A percentile compares a stretch with the other conserved stretches of the same genome.
Conservation (phyloP, 2,113 vertebrate species). For the Ranitomeya imitator region DNA sequence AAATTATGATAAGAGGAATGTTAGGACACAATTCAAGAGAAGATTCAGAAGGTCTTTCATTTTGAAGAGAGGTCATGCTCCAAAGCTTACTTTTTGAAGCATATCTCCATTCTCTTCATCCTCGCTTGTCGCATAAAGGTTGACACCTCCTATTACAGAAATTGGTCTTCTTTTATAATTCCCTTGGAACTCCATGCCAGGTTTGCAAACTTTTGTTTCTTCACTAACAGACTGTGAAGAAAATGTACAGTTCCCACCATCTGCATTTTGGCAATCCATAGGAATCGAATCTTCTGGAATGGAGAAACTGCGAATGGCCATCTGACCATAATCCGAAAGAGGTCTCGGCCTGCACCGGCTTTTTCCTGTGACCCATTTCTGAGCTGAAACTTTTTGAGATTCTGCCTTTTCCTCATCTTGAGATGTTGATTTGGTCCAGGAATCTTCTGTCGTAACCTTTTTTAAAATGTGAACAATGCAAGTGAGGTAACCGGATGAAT, state of each 20-base stretch:
- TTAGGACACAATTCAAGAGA: conserved; percentile 34
- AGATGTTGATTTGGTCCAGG: conserved; percentile 68
- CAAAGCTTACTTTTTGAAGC: conserved; percentile 86
- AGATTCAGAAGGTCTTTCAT: conserved; percentile 29
- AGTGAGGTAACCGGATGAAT: conserved; percentile 62
- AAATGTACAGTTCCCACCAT: conserved; percentile 61
- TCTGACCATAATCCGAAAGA: conserved; percentile 90
- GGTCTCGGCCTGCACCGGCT: conserved; percentile 80
- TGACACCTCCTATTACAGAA: conserved; percentile 85
- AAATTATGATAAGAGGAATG: background rate
- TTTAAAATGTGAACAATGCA: conserved; percentile 79
- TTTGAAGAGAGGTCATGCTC: conserved; percentile 60
- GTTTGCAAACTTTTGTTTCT: conserved; percentile 53
- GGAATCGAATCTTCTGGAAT: conserved; percentile 85
- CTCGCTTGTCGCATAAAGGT: conserved; percentile 74
- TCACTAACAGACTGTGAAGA: conserved; percentile 52
- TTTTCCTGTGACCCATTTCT: conserved; percentile 76
- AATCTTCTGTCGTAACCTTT: conserved; percentile 77
- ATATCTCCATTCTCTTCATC: conserved; percentile 77
- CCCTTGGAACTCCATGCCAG: conserved; percentile 63
- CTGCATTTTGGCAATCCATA: conserved; percentile 62
- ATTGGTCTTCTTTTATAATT: conserved; percentile 78
- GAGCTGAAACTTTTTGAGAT: conserved; percentile 65
- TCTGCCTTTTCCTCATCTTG: conserved; percentile 73
- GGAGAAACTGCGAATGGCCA: conserved; percentile 77